phyloP scores from a whole-genome alignment of 2,888 invertebrate species.

The Physocephala rufipes region DNA sequence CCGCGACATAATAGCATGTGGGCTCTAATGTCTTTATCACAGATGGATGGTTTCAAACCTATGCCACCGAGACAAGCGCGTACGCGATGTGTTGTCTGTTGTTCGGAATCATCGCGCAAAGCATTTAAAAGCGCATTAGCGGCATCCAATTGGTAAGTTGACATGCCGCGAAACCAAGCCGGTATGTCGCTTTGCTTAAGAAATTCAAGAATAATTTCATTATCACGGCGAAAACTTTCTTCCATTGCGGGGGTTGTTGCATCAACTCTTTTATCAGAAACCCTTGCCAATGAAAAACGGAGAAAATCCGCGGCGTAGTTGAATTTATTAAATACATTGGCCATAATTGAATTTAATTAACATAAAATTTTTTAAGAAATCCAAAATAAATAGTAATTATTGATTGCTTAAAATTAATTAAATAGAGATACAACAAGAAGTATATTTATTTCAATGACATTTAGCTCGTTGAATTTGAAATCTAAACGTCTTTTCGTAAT shows the following conservation, averaged over 20 bases:
- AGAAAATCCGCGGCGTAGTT: neutral
- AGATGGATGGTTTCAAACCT: conserved; percentile 55
- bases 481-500: neutral
- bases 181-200: conserved; percentile 46
- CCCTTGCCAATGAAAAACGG: neutral
- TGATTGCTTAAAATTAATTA: neutral
- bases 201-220: conserved; percentile 19
- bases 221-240: neutral
- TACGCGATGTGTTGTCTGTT: conserved; percentile 53
- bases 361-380: neutral
- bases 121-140: conserved; percentile 46
- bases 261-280: neutral
- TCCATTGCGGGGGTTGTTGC: neutral
- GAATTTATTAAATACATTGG: neutral
- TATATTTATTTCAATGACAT: neutral
- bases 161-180: conserved; percentile 59
- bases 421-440: neutral
- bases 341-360: neutral
- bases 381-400: no score
- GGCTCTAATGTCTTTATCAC: conserved; percentile 40
- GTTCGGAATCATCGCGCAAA: conserved; percentile 56
- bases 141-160: conserved; percentile 52
- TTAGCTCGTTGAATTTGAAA: neutral
- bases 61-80: conserved; percentile 45
- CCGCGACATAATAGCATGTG: conserved; percentile 54